Conservation (phyloP, 2,888 invertebrate species). For the Pasiphila rectangulata region DNA sequence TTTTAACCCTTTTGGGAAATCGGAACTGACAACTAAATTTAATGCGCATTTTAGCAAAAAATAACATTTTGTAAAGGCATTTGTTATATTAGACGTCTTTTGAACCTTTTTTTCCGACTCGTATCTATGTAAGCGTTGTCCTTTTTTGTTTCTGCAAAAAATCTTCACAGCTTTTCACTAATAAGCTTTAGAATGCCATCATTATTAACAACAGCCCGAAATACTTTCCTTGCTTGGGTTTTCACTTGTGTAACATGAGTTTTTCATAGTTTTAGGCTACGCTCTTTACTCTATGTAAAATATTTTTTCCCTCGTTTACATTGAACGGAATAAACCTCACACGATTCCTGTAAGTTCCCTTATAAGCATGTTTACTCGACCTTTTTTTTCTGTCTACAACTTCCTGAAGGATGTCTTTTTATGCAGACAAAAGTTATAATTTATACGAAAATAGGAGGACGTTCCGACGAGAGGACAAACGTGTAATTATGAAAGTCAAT, state of each 20-base stretch:
- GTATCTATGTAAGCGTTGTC: not conserved
- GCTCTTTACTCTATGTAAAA: too few species aligned
- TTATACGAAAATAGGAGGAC: slow-evolving; percentile 12
- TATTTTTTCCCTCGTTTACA: too few species aligned
- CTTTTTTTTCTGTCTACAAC: slow-evolving; percentile 3
- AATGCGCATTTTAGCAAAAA: slow-evolving; percentile 9
- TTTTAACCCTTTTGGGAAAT: slow-evolving; percentile 18
- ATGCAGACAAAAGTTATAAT: slow-evolving; percentile 23
- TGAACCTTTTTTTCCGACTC: not conserved
- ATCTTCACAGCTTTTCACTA: too few species aligned
- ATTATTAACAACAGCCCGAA: too few species aligned
- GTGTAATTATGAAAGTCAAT: too few species aligned
- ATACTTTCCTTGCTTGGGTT: too few species aligned
- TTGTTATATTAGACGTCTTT: not conserved
- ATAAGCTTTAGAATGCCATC: too few species aligned
- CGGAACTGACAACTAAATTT: slow-evolving; percentile 16
- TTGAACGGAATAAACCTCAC: not conserved
- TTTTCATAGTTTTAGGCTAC: too few species aligned
- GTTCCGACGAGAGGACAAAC: too few species aligned
- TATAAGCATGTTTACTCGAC: not conserved
- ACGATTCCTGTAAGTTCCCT: not conserved
- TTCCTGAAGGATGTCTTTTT: slow-evolving; percentile 15
- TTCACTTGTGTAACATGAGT: too few species aligned
- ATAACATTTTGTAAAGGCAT: not conserved
- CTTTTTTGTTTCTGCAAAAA: too few species aligned